A percentile compares a stretch with the other conserved stretches of the same genome.
Conservation (phyloP, 2,888 invertebrate genomes). For the Ptilodon capucinus region DNA sequence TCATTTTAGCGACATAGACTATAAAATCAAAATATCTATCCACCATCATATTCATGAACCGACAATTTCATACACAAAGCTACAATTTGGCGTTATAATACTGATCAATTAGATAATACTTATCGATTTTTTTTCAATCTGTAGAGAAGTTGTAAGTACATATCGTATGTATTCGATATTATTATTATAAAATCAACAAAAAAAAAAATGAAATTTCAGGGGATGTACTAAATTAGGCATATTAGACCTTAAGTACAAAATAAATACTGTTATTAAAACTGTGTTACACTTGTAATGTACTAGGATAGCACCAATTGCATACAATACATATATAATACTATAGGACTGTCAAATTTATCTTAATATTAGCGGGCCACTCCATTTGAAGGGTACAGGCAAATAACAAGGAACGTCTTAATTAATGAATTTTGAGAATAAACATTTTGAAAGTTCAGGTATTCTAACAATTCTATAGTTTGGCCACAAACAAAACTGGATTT, state of each 20-base stretch:
- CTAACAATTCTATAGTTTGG: too few relatives aligned
- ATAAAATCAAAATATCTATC: too few relatives aligned
- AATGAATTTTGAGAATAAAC: too few relatives aligned
- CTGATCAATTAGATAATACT: conserved; percentile 33
- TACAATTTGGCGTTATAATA: conserved; percentile 53
- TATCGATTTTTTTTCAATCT: not conserved
- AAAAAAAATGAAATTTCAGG: conserved; percentile 13
- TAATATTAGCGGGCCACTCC: not conserved
- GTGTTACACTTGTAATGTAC: too few relatives aligned
- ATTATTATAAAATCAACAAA: not conserved
- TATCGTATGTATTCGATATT: not conserved
- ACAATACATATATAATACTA: conserved; percentile 30
- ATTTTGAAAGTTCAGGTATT: too few relatives aligned
- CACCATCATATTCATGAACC: conserved; percentile 5
- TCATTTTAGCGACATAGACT: too few relatives aligned
- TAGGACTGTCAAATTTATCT: conserved; percentile 1
- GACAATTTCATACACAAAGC: conserved; percentile 30
- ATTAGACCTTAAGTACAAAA: too few relatives aligned
- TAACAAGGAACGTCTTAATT: too few relatives aligned
- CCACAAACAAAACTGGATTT: too few relatives aligned
- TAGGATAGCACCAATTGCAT: conserved; percentile 67
- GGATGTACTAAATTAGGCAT: too few relatives aligned
- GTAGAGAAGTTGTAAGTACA: not conserved
- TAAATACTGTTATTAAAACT: too few relatives aligned
- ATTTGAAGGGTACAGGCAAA: too few relatives aligned